Percentiles rank a stretch among this genome's conserved stretches.
Evolutionary conservation across 2,888 invertebrate species (phyloP).

Genomic region (Drosophila mimica): DNA sequence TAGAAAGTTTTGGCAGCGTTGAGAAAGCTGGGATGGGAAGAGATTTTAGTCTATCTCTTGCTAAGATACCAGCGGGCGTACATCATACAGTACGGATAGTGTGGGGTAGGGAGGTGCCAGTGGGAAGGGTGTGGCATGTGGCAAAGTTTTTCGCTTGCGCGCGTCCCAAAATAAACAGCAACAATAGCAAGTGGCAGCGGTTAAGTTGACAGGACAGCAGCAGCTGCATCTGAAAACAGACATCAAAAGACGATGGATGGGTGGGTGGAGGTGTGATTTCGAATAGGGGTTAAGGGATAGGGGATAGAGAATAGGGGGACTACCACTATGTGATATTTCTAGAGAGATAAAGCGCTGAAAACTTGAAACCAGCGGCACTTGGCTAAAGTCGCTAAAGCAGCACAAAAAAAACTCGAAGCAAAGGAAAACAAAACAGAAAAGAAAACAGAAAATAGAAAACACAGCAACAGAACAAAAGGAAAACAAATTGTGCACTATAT

Average conservation of each 20-base stretch:
- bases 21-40: not conserved
- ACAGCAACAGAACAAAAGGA: slow-evolving; percentile 56
- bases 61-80: slow-evolving; percentile 43
- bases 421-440: slow-evolving; percentile 11
- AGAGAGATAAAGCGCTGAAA: slow-evolving; percentile 73
- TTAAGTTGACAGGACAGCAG: slow-evolving; percentile 69
- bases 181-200: slow-evolving; percentile 77
- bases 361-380: slow-evolving; percentile 69
- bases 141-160: slow-evolving; percentile 54
- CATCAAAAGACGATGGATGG: not conserved
- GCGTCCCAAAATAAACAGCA: slow-evolving; percentile 64
- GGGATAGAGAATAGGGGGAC: not conserved
- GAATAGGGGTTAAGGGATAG: not conserved
- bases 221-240: slow-evolving; percentile 9
- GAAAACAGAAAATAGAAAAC: slow-evolving; percentile 7
- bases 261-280: not conserved
- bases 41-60: slow-evolving; percentile 60
- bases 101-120: not conserved
- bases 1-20: slow-evolving; percentile 60
- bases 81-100: not conserved
- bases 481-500: slow-evolving; percentile 69
- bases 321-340: slow-evolving; percentile 25
- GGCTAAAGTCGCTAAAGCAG: slow-evolving; percentile 56
- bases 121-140: slow-evolving; percentile 63
- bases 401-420: slow-evolving; percentile 9